phyloP scores from a whole-genome alignment of 2,888 invertebrate genomes.

The Parochlus steinenii region DNA sequence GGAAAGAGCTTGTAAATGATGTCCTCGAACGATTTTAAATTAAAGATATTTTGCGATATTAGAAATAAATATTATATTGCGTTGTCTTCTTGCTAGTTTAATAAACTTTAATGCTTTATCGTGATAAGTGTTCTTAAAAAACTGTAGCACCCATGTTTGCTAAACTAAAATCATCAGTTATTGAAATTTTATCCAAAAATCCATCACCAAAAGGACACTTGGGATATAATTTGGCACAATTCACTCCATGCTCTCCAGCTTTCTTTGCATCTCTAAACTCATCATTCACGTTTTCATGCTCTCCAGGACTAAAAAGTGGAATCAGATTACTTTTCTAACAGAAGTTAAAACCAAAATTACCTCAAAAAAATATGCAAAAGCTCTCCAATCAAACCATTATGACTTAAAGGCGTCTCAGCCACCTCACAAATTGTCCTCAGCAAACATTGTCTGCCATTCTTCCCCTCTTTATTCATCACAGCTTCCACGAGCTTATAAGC shows the following conservation, averaged over 20 bases:
- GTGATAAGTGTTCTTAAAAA: no score
- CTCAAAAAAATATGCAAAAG: conserved; percentile 8
- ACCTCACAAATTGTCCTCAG: conserved; percentile 9
- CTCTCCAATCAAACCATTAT: conserved; percentile 9
- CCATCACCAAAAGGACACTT: conserved; percentile 9
- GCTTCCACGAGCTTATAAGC: conserved; percentile 10
- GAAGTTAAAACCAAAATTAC: background rate
- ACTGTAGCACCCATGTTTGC: no score
- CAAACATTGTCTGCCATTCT: conserved; percentile 8
- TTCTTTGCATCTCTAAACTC: conserved; percentile 8
- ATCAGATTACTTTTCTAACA: no score
- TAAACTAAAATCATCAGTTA: conserved; percentile 8
- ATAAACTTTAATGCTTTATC: no score
- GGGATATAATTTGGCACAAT: conserved; percentile 8
- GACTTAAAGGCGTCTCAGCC: conserved; percentile 3
- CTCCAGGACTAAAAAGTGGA: conserved; percentile 8
- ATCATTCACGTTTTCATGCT: conserved; percentile 3
- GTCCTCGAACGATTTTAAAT: no score
- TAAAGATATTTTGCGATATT: no score
- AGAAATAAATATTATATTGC: no score
- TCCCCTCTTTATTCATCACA: conserved; percentile 5
- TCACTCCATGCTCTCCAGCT: conserved; percentile 4
- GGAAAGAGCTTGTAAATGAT: no score
- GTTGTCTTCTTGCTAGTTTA: no score
- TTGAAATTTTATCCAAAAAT: conserved; percentile 6